A percentile compares a stretch with the other conserved stretches of the same genome.
Conservation (phyloP, 2,888 invertebrate species). For the Ditylenchus weischeri region DNA sequence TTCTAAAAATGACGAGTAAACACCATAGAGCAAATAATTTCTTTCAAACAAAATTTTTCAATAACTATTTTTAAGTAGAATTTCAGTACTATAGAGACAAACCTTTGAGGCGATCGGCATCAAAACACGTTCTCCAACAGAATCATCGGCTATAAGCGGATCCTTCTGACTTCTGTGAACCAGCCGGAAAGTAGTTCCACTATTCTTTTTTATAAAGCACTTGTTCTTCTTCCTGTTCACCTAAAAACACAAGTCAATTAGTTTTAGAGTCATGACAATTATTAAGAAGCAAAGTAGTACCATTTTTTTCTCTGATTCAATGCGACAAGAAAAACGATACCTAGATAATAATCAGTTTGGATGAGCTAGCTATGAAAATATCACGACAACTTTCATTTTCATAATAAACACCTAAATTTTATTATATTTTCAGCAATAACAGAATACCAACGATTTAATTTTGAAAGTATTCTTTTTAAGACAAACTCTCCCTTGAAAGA, state of each 20-base stretch:
- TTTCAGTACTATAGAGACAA: not conserved
- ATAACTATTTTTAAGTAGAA: not conserved
- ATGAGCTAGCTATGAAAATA: too few species aligned
- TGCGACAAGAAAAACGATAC: too few species aligned
- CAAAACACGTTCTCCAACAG: conserved; percentile 81
- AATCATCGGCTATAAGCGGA: conserved; percentile 77
- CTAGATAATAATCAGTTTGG: too few species aligned
- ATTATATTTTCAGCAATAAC: too few species aligned
- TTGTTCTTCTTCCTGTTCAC: conserved; percentile 22
- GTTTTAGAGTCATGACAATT: not conserved
- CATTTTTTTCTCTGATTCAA: not conserved
- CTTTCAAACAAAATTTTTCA: not conserved
- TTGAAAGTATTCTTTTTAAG: too few species aligned
- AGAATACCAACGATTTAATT: too few species aligned
- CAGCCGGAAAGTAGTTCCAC: conserved; percentile 82
- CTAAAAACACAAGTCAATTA: not conserved
- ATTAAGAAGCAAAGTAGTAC: not conserved
- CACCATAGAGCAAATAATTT: not conserved
- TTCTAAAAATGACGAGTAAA: conserved; percentile 13
- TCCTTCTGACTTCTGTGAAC: conserved; percentile 91
- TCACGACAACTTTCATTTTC: too few species aligned
- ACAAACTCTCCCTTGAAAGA: too few species aligned
- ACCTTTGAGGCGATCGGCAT: conserved; percentile 26
- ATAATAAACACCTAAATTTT: too few species aligned
- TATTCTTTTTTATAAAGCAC: conserved; percentile 78